phyloP scores from a whole-genome alignment of 2,113 vertebrate species.

The cat (Felis catus) region F.catus_Fca126_mat1.0 CM031413.1:84528001-84528500 shows the following conservation, averaged over 20 bases:
- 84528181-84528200: neutral
- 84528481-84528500: neutral
- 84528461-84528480: neutral
- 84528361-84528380: neutral
- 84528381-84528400: neutral
- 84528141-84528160: neutral
- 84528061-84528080: neutral
- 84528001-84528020: conserved; percentile 27
- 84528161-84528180: neutral
- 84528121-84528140: neutral
- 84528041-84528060: neutral
- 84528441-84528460: neutral
- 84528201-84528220: neutral
- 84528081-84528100: neutral
- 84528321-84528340: neutral
- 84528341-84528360: neutral
- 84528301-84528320: neutral
- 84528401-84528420: neutral
- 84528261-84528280: neutral
- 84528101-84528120: neutral
- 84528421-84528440: neutral
- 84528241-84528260: neutral
- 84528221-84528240: neutral
- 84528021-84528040: neutral
- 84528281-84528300: neutral